Evolutionary conservation across 2,113 vertebrate genomes (phyloP), one percentile per base, ranked within the genome.

Genomic region (Lamprotornis superbus): DNA sequence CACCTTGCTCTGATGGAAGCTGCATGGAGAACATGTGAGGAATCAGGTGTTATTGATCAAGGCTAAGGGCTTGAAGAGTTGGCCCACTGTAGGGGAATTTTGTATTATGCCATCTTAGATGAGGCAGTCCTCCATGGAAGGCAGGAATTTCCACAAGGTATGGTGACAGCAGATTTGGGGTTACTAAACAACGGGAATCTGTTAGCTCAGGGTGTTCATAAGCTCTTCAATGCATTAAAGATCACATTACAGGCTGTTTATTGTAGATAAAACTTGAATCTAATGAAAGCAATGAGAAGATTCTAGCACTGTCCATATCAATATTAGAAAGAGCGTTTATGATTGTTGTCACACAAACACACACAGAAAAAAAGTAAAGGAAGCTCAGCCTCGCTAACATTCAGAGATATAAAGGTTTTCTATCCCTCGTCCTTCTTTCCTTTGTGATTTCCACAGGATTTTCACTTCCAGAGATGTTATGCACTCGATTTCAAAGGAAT

Each of bases 401-500:
- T 97, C 97, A 97, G 91, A 96, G 84, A 96, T 92, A 96, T 42
- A 97, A 98, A 96, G 93, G 93, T 96, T 98, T 98, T 95, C 78
- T 97, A 97, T 97, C 63, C 94, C 90, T 97, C n/a, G 0, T 96
- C 94, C 96, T 97, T 97, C 97, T 97, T 97, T 95, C 94, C 93
- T 98, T 98, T 97, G 96, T 98, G 97, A 97, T 97, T 98, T 97
- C 96, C 94, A 95, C 50, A 12, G 88, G 95, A 98, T 98, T 98
- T 98, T 98, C 94, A 97, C 97, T 98, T 98, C 94, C 96, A 98
- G 95, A 97, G 94, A 97, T 97, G 97, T 93, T 98, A 97, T 95
- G 96, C 97, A 94, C 95, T 98, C 95, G 82, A 95, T 98, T 98
- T 98, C 98, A 98, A 97, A 98, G 92, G 92, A 98, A 98, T 98